A percentile compares a stretch with the other conserved stretches of the same genome.
Conservation (phyloP, 2,888 invertebrate genomes). For the Drosophila testacea region DNA sequence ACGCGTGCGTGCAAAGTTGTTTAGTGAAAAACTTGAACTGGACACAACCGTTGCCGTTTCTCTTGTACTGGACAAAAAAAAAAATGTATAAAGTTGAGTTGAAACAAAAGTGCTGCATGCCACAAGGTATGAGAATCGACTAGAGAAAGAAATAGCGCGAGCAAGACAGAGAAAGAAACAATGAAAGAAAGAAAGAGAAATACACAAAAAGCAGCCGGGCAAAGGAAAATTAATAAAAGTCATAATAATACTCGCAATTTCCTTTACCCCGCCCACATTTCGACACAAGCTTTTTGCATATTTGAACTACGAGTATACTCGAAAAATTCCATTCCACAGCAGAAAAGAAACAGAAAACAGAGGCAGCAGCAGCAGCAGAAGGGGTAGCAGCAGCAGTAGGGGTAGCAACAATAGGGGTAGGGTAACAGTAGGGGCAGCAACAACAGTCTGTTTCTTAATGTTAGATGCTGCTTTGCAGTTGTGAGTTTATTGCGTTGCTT, state of each 20-base stretch:
- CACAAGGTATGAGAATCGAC: slow-evolving; percentile 28
- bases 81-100: slow-evolving; percentile 36
- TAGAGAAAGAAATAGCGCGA: slow-evolving; percentile 23
- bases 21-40: slow-evolving; percentile 78
- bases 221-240: slow-evolving; percentile 75
- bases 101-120: slow-evolving; percentile 45
- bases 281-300: slow-evolving; percentile 56
- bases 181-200: neutral
- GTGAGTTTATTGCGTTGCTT: slow-evolving; percentile 6
- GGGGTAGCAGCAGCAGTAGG: neutral
- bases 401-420: neutral
- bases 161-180: neutral
- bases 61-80: slow-evolving; percentile 18
- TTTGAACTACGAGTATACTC: slow-evolving; percentile 26
- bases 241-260: slow-evolving; percentile 82
- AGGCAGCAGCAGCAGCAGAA: neutral
- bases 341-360: neutral
- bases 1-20: slow-evolving; percentile 79
- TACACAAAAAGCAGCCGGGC: slow-evolving; percentile 35
- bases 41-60: slow-evolving; percentile 63
- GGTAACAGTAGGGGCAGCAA: neutral
- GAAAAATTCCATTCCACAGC: slow-evolving; percentile 46
- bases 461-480: slow-evolving; percentile 38
- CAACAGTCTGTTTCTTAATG: slow-evolving; percentile 2
- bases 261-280: slow-evolving; percentile 59